Evolutionary conservation across 2,797 vertebrate species (phyloP).

Genomic region (Myiotriccus ornatus): DNA sequence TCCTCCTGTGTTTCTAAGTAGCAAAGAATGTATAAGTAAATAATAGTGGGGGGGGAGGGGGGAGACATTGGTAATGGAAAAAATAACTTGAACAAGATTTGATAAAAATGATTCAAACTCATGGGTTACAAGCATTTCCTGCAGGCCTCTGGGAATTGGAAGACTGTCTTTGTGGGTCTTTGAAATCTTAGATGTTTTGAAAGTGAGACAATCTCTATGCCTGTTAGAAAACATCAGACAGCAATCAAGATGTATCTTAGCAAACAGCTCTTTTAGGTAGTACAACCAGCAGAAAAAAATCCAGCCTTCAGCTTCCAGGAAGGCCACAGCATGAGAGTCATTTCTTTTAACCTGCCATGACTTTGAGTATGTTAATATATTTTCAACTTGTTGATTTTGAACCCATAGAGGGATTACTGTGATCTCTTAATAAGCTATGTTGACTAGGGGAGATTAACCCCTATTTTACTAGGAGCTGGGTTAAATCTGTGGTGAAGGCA

Average conservation of each 20-base stretch:
- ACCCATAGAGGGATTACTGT: background rate
- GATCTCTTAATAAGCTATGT: background rate
- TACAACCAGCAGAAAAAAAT: background rate
- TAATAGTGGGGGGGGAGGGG: background rate
- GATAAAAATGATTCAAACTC: slow-evolving; percentile 31
- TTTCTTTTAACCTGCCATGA: background rate
- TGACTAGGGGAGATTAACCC: background rate
- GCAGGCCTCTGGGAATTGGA: slow-evolving; percentile 31
- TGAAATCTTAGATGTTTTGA: slow-evolving; percentile 15
- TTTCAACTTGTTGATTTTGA: slow-evolving; percentile 8
- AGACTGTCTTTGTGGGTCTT: slow-evolving; percentile 17
- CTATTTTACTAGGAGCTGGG: background rate
- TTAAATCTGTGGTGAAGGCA: background rate
- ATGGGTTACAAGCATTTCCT: slow-evolving; percentile 39
- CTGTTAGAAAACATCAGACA: background rate
- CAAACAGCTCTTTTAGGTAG: background rate
- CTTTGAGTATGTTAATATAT: background rate
- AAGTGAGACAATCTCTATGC: slow-evolving; percentile 10
- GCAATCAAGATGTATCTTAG: background rate
- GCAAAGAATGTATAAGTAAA: slow-evolving; percentile 51
- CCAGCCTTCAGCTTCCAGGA: background rate
- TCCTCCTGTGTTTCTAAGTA: slow-evolving; percentile 39
- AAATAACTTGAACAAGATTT: slow-evolving; percentile 35
- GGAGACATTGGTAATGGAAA: slow-evolving; percentile 20
- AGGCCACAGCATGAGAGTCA: fast-evolving